phyloP scores from a whole-genome alignment of 2,888 invertebrate genomes.

The Augochlorella aurata region DNA sequence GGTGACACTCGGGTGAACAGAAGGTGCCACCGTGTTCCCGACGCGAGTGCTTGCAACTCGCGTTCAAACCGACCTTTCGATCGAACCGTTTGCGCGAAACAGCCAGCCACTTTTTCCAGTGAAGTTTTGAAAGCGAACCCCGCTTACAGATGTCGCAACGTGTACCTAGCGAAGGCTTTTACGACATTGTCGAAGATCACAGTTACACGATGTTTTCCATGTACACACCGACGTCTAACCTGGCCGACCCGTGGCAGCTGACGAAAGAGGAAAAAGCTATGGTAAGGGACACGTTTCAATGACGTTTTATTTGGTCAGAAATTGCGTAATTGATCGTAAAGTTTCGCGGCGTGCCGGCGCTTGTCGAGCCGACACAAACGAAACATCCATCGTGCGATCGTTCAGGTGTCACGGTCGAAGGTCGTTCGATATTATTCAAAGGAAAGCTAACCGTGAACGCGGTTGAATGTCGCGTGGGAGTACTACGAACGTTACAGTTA shows the following conservation, averaged over 20 bases:
- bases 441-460: constrained; percentile 14
- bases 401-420: constrained; percentile 62
- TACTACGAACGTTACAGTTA: neutral
- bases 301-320: neutral
- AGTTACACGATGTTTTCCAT: constrained; percentile 76
- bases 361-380: constrained; percentile 21
- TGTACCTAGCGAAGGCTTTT: constrained; percentile 75
- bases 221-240: constrained; percentile 69
- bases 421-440: constrained; percentile 54
- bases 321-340: neutral
- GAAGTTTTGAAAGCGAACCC: constrained; percentile 47
- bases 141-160: constrained; percentile 76
- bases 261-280: constrained; percentile 75
- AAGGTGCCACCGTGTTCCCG: constrained; percentile 5
- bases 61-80: constrained; percentile 1
- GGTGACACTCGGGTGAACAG: constrained; percentile 26
- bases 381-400: constrained; percentile 43
- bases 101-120: constrained; percentile 27
- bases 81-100: neutral
- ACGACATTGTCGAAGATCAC: constrained; percentile 76
- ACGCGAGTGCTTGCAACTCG: constrained; percentile 21
- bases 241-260: constrained; percentile 71
- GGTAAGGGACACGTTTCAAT: constrained; percentile 64
- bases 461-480: neutral
- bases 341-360: neutral